Evolutionary conservation across 2,113 vertebrate genomes (phyloP), one percentile per base, ranked within the genome.

Genomic region (Cinclus mexicanus): DNA sequence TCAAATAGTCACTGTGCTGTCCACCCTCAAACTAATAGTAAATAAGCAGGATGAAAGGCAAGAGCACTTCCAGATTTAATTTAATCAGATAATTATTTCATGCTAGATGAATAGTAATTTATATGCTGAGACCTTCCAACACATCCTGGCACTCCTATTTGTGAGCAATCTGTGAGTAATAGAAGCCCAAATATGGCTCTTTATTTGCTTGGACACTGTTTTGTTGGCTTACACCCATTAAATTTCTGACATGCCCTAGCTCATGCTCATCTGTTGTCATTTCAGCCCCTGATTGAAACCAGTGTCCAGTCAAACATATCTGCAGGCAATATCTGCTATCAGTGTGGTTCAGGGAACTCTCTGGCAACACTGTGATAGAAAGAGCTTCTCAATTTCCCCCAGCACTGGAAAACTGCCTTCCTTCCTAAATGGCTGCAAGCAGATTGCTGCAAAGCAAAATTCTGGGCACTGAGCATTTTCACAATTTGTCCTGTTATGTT

Each of bases 121-220:
- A 37, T 82, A 42, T 82, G 90, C 83, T 65, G 83, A 94, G 80
- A 91, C 83, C 80, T 96, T 79, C 94, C 72, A 92, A 50, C 60
- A 81, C 53, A 89, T 95, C 67, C 69, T 96, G 88, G 92, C 83
- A 69, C 56, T 93, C 26, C 6, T 14, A 39, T 69, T 79, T 89
- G 68, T 93, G 88, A 97, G 69, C 90, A 93, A 65, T 96, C 83
- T 94, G 88, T 92, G 90, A 90, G 57, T 89, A 96, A 95, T 61
- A 61, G 92, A 78, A 94, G 86, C 80, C 83, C 86, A 95, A 44
- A 89, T 65, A 49, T 5, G 16, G 86, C n/a, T 90, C 56, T 71
- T 70, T 29, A 57, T 95, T 93, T 90, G 47, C 86, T 93, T 94
- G 86, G 80, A 47, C 57, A 9, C 37, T 81, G 3, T 68, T 89